Evolutionary conservation across 2,888 invertebrate genomes (phyloP), one percentile per base, ranked within the genome.

Genomic region (Eledona agricola): DNA sequence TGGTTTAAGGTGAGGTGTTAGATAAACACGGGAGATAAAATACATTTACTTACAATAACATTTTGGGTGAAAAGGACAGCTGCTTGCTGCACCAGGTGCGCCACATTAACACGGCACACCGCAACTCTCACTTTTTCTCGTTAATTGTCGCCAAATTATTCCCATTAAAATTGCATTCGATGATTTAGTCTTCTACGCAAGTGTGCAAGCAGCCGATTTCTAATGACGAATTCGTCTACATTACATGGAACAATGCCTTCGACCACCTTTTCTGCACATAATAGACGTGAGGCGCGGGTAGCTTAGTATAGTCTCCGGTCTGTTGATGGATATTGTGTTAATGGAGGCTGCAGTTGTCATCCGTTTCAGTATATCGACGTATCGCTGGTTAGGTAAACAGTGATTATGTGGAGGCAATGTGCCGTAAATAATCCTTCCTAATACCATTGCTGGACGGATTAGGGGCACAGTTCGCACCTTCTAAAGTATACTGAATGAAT

Each of bases 331-430:
- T 60, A 63, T 61, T 58, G 60, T 60, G 64, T 65, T 67, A 66
- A 64, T 65, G 62, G 61, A 58, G 61, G 51, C 59, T 62, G 59
- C 59, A 62, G 64, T 66, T 69, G 67, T 65, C 65, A 64, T 59
- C 62, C 64, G 66, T 65, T 58, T 62, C 64, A 58, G 66, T 63
- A 64, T 65, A 71, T 71, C 70, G 71, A 66, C 68, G 61, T 68
- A 67, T 68, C 68, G 64, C 65, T 65, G 63, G 66, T 73, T 72
- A 73, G 71, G 74, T 74, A 74, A 76, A 76, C 75, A 76, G 54
- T 70, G 67, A 72, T 76, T 76, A 72, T 76, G 63, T 62, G 60
- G 59, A 65, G 67, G 69, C 72, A 72, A 72, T 70, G 72, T 67
- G 63, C 69, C 68, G 72, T 70, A 58, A 59, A 60, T 74, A 76